phyloP scores from a whole-genome alignment of 1,140 invertebrate genomes.

The Pseudachorutes palmiensis region DNA sequence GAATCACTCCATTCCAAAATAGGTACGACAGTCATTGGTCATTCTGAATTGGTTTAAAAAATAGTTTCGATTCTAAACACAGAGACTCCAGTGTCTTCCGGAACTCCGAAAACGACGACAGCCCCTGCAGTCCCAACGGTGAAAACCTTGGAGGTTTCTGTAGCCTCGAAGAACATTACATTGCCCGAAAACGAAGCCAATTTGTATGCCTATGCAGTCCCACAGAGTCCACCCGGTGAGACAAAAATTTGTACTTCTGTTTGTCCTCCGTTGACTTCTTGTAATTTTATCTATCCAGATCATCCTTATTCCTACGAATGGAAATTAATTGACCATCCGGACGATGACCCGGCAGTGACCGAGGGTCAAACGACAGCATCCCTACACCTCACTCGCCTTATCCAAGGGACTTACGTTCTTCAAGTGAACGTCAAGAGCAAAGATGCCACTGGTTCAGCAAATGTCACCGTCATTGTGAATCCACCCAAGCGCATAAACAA shows the following conservation, averaged over 20 bases:
- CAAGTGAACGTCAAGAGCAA: slow-evolving; percentile 70
- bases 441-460: slow-evolving; percentile 66
- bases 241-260: slow-evolving; percentile 8
- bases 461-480: slow-evolving; percentile 80
- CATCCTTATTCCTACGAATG: slow-evolving; percentile 81
- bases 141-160: slow-evolving; percentile 68
- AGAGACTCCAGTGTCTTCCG: slow-evolving; percentile 24
- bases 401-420: slow-evolving; percentile 79
- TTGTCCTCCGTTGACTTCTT: slow-evolving; percentile 18
- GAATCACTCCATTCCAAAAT: no score
- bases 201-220: slow-evolving; percentile 68
- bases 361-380: slow-evolving; percentile 73
- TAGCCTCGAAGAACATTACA: slow-evolving; percentile 60
- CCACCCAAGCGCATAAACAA: slow-evolving; percentile 73
- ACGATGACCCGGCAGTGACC: slow-evolving; percentile 64
- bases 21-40: no score
- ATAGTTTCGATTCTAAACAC: not conserved
- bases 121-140: slow-evolving; percentile 44
- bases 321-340: slow-evolving; percentile 70
- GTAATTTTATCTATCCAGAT: slow-evolving; percentile 43
- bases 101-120: slow-evolving; percentile 43
- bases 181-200: slow-evolving; percentile 68
- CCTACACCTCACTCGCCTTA: slow-evolving; percentile 64
- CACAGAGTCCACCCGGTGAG: slow-evolving; percentile 58
- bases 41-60: no score